Percentiles rank a stretch among this genome's conserved stretches.
These are phyloP conservation scores for Falcunculus frontatus DNA, from an alignment of 2,113 vertebrate genomes.

Conservation along the genomic window DNA sequence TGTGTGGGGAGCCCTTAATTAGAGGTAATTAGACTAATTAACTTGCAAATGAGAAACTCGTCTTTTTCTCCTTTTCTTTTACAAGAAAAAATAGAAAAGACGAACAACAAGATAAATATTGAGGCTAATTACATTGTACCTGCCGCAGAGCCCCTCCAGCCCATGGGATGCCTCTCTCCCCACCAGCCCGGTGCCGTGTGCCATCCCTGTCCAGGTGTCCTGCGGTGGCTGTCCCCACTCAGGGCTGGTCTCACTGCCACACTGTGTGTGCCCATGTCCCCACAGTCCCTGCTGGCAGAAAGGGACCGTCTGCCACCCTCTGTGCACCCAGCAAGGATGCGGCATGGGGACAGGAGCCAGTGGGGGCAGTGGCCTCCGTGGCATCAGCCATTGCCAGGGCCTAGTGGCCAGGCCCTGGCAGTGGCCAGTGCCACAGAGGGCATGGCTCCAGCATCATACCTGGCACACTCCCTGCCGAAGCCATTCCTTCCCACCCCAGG, in stretches of 20 bases:
- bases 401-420: background rate
- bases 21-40: constrained; percentile 87
- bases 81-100: constrained; percentile 1
- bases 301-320: fast-evolving
- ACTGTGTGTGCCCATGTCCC: background rate
- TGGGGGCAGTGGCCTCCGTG: background rate
- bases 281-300: fast-evolving
- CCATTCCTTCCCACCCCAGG: background rate
- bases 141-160: background rate
- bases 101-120: constrained; percentile 62
- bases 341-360: fast-evolving
- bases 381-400: fast-evolving
- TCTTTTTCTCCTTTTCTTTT: constrained; percentile 26
- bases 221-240: fast-evolving
- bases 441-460: fast-evolving
- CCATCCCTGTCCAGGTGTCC: background rate
- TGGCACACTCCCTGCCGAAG: background rate
- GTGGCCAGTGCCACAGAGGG: background rate
- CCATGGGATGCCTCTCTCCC: fast-evolving
- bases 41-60: constrained; percentile 81
- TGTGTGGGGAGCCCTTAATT: constrained; percentile 82
- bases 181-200: fast-evolving
- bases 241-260: background rate
- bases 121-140: constrained; percentile 61
- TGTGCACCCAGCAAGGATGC: fast-evolving